Conservation (phyloP, 1,140 invertebrate genomes). For the Drosophila seguyi region DNA sequence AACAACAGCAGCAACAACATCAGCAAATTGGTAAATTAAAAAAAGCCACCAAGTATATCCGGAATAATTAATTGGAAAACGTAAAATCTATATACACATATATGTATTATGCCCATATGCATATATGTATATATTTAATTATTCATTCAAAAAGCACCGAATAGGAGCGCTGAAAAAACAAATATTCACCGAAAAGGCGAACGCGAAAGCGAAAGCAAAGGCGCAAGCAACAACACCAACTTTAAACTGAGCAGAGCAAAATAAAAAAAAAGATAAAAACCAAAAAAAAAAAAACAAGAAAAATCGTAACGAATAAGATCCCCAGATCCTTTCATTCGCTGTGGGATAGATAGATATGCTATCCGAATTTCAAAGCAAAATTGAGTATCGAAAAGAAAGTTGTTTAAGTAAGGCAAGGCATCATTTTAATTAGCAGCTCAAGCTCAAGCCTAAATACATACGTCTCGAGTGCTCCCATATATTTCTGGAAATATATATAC, state of each 20-base stretch:
- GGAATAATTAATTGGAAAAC: slow-evolving; percentile 30
- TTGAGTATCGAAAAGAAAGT: slow-evolving; percentile 15
- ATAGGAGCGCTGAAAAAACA: slow-evolving; percentile 25
- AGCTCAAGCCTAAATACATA: slow-evolving; percentile 6
- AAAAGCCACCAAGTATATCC: slow-evolving; percentile 33
- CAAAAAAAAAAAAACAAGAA: too few relatives aligned
- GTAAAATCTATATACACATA: slow-evolving; percentile 27
- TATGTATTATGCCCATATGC: slow-evolving; percentile 16
- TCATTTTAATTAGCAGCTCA: slow-evolving; percentile 9
- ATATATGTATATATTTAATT: slow-evolving; percentile 45
- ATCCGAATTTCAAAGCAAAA: slow-evolving; percentile 9
- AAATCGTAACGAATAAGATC: slow-evolving; percentile 1
- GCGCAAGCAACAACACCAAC: not conserved
- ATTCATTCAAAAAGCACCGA: slow-evolving; percentile 33
- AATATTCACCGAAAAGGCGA: slow-evolving; percentile 6
- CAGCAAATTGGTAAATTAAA: slow-evolving; percentile 54
- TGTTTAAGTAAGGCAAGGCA: slow-evolving; percentile 26
- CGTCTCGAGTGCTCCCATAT: slow-evolving; percentile 3
- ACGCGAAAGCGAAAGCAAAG: not conserved
- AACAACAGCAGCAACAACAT: slow-evolving; percentile 28
- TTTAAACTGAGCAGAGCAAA: slow-evolving; percentile 3
- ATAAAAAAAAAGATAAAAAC: too few relatives aligned
- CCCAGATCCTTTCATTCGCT: slow-evolving; percentile 1
- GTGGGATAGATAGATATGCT: slow-evolving; percentile 4
- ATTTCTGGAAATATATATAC: slow-evolving; percentile 7